Evolutionary conservation across 1,140 invertebrate genomes (phyloP).

Genomic region (Aphidius ervi): DNA sequence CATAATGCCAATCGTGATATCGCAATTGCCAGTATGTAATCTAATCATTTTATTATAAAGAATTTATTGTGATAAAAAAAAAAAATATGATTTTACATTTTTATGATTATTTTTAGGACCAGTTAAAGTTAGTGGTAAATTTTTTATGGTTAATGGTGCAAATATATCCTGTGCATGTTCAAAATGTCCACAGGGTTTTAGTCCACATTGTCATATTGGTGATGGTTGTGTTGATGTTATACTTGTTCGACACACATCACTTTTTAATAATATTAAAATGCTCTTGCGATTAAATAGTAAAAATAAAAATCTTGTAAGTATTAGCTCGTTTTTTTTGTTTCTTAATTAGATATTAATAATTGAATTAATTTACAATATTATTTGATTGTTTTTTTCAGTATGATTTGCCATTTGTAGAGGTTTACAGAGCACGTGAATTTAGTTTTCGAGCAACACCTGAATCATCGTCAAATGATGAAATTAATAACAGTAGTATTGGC

Average conservation of each 20-base stretch:
- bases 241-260: slow-evolving; percentile 68
- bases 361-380: slow-evolving; percentile 11
- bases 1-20: slow-evolving; percentile 28
- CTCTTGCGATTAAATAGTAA: slow-evolving; percentile 60
- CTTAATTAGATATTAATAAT: slow-evolving; percentile 8
- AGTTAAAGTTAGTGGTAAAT: slow-evolving; percentile 67
- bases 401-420: slow-evolving; percentile 74
- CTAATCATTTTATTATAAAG: slow-evolving; percentile 5
- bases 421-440: slow-evolving; percentile 71
- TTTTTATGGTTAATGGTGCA: slow-evolving; percentile 74
- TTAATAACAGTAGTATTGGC: slow-evolving; percentile 36
- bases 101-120: slow-evolving; percentile 42
- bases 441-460: slow-evolving; percentile 60
- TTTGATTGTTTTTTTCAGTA: slow-evolving; percentile 50
- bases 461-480: slow-evolving; percentile 32
- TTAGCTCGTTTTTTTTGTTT: not conserved
- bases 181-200: slow-evolving; percentile 71
- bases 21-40: slow-evolving; percentile 27
- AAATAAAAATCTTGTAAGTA: slow-evolving; percentile 57
- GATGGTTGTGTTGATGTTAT: slow-evolving; percentile 79
- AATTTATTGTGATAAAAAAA: not conserved
- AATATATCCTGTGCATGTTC: slow-evolving; percentile 77
- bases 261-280: slow-evolving; percentile 72
- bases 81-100: not conserved
- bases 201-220: slow-evolving; percentile 75